Conservation (phyloP, 2,888 invertebrate species). For the Rhorus exstirpatorius region DNA sequence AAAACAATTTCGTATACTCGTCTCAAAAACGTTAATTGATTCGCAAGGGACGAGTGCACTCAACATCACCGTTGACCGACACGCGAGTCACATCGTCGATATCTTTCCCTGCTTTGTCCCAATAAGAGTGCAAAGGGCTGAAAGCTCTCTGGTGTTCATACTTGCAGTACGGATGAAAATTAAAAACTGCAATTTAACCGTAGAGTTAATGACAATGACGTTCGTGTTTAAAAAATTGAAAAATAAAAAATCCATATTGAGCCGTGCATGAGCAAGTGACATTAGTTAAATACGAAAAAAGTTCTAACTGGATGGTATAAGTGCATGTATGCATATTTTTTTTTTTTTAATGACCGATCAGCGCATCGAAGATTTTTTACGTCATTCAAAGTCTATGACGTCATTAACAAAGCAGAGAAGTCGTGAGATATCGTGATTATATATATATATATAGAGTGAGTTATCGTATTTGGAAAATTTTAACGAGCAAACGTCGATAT, state of each 20-base stretch:
- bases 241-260: too few species aligned
- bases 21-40: constrained; percentile 34
- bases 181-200: constrained; percentile 25
- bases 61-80: constrained; percentile 4
- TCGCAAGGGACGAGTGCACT: constrained; percentile 17
- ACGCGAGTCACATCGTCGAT: neutral
- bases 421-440: constrained; percentile 8
- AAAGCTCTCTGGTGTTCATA: constrained; percentile 22
- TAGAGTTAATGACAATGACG: constrained; percentile 22
- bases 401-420: constrained; percentile 27
- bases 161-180: neutral
- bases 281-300: too few species aligned
- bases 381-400: neutral
- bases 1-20: neutral
- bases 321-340: too few species aligned
- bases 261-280: too few species aligned
- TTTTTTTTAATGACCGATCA: too few species aligned
- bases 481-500: constrained; percentile 34
- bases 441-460: constrained; percentile 2
- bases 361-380: neutral
- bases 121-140: constrained; percentile 20
- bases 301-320: too few species aligned
- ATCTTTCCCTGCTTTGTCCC: constrained; percentile 20
- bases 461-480: constrained; percentile 13
- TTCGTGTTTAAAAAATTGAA: too few species aligned